Conservation (phyloP, 2,888 invertebrate species). For the Stegana nigrithorax region DNA sequence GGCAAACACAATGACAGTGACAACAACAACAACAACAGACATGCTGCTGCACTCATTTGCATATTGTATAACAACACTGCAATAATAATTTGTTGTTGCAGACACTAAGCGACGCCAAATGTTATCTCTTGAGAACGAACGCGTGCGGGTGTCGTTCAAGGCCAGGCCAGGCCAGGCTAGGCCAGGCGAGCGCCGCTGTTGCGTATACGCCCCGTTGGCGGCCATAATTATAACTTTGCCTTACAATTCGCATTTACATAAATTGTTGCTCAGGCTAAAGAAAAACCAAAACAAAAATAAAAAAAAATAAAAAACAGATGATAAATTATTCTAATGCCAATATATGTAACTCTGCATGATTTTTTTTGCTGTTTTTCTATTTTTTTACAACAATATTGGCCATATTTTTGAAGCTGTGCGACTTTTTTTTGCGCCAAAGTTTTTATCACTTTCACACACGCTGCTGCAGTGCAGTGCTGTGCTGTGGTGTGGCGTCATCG, state of each 20-base stretch:
- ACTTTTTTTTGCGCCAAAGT: neutral
- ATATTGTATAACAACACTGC: too few species aligned
- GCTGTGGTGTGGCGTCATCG: constrained; percentile 1
- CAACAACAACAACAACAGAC: too few species aligned
- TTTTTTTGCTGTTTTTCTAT: constrained; percentile 22
- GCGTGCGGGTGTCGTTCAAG: neutral
- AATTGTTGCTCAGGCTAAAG: constrained; percentile 14
- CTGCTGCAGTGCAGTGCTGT: neutral
- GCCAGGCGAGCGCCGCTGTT: too few species aligned
- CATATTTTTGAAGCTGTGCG: neutral
- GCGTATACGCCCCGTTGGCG: neutral
- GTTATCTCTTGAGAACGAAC: too few species aligned
- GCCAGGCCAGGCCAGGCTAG: too few species aligned
- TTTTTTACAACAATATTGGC: too few species aligned
- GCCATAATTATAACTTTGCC: neutral
- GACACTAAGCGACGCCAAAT: too few species aligned
- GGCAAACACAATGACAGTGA: too few species aligned
- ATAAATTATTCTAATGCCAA: constrained; percentile 33
- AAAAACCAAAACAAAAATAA: too few species aligned
- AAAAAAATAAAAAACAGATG: constrained; percentile 5
- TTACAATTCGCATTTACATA: neutral
- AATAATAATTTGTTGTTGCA: too few species aligned
- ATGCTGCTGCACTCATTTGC: too few species aligned
- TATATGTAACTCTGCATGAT: constrained; percentile 32
- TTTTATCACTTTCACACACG: constrained; percentile 7